Conservation (phyloP, 2,888 invertebrate genomes). For the Microplitis deprimator region DNA sequence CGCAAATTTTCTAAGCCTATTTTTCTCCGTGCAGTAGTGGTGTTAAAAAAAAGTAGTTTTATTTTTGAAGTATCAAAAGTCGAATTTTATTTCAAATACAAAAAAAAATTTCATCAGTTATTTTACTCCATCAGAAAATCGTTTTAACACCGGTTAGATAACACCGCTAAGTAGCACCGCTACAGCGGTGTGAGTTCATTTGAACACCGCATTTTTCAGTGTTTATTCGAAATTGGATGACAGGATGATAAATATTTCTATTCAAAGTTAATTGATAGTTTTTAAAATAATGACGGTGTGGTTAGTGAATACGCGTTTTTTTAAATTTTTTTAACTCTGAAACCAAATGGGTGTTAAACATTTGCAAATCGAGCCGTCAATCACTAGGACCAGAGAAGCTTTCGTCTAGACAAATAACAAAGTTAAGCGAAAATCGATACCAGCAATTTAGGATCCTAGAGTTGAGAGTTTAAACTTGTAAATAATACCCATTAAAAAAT, state of each 20-base stretch:
- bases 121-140: too few relatives aligned
- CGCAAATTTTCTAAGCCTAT: too few relatives aligned
- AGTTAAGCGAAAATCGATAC: constrained; percentile 25
- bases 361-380: constrained; percentile 19
- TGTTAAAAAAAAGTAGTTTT: too few relatives aligned
- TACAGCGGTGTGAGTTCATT: too few relatives aligned
- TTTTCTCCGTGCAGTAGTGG: too few relatives aligned
- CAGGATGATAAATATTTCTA: neutral
- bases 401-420: constrained; percentile 17
- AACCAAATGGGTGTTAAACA: constrained; percentile 4
- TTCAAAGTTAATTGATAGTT: neutral
- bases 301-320: neutral
- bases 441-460: constrained; percentile 40
- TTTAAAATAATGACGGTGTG: neutral
- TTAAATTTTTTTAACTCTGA: neutral
- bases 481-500: constrained; percentile 40
- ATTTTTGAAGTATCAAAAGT: too few relatives aligned
- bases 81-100: too few relatives aligned
- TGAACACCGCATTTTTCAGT: too few relatives aligned
- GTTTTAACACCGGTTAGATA: too few relatives aligned
- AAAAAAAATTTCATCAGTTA: too few relatives aligned
- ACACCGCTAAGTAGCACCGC: too few relatives aligned
- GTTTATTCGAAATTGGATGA: neutral
- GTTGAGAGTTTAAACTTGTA: constrained; percentile 16
- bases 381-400: constrained; percentile 14